Conservation (phyloP, 2,797 vertebrate species). For the Gadopsis bispinosus region DNA sequence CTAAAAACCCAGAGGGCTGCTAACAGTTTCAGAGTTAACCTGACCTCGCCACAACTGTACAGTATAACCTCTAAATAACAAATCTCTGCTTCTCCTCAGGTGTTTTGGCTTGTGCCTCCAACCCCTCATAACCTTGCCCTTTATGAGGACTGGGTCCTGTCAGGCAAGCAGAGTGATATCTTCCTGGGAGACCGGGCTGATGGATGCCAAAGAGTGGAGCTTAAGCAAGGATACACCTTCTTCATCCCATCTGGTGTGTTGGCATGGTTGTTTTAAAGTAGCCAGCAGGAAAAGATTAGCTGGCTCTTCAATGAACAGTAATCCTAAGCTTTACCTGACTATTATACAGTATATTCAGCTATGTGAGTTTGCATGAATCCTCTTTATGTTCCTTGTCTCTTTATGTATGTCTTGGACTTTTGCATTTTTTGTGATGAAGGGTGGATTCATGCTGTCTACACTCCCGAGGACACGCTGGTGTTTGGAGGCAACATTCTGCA, state of each 20-base stretch:
- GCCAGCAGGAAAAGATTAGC: conserved; percentile 49
- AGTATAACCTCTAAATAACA: conserved; percentile 25
- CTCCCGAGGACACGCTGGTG: conserved; percentile 95
- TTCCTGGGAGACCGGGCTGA: conserved; percentile 96
- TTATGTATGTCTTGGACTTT: neutral
- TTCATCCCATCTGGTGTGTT: conserved; percentile 96
- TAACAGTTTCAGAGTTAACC: conserved; percentile 11
- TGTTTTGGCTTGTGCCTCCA: conserved; percentile 98
- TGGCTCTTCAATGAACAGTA: conserved; percentile 27
- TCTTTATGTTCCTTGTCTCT: conserved; percentile 1
- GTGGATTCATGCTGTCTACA: conserved; percentile 99
- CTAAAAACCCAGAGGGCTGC: conserved; percentile 5
- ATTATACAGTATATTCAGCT: neutral
- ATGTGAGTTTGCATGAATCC: conserved; percentile 10
- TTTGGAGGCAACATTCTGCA: conserved; percentile 99
- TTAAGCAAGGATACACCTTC: conserved; percentile 95
- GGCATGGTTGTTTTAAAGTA: conserved; percentile 39
- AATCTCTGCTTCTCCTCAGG: conserved; percentile 78
- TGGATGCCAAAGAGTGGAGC: conserved; percentile 95
- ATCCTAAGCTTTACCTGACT: conserved; percentile 1
- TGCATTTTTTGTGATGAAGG: conserved; percentile 81
- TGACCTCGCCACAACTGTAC: neutral
- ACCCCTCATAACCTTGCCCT: conserved; percentile 93
- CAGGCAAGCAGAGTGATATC: conserved; percentile 96
- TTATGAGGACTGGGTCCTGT: conserved; percentile 98